A percentile compares a stretch with the other conserved stretches of the same genome.
Evolutionary conservation across 2,797 vertebrate species (phyloP).

Genomic region (Sciurus carolinensis): DNA sequence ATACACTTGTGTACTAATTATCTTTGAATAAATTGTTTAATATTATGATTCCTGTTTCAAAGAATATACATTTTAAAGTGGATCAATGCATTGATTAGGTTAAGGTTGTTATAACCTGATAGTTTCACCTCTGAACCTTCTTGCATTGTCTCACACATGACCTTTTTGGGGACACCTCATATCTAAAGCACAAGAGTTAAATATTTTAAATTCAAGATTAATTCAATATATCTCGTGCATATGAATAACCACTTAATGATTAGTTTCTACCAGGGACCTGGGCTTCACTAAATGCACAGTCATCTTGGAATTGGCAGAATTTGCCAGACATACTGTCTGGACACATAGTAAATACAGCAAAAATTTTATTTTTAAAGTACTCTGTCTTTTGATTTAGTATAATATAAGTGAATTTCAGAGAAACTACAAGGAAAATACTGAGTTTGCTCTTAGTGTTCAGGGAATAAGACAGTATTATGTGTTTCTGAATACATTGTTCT

Average conservation of each 20-base stretch:
- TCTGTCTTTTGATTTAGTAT: background rate
- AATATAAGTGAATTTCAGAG: constrained; percentile 10
- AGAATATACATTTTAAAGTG: background rate
- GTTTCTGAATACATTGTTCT: background rate
- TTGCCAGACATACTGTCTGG: background rate
- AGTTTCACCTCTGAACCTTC: no score
- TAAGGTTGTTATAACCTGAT: no score
- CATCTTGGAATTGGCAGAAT: background rate
- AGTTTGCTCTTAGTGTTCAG: background rate
- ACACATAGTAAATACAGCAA: background rate
- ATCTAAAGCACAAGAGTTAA: background rate
- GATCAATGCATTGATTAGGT: no score
- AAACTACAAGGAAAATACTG: constrained; percentile 34
- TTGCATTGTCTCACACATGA: no score
- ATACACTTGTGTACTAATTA: background rate
- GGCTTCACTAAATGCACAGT: background rate
- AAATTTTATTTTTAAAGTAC: background rate
- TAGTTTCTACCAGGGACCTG: background rate
- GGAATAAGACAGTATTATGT: background rate
- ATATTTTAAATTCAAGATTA: background rate
- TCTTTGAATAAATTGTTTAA: background rate
- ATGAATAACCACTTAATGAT: background rate
- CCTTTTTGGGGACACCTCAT: no score
- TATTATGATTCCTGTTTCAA: background rate
- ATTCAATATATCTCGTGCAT: background rate